A percentile compares a stretch with the other conserved stretches of the same genome.
phyloP scores from a whole-genome alignment of 1,140 invertebrate species.

The Zaprionus nigranus region DNA sequence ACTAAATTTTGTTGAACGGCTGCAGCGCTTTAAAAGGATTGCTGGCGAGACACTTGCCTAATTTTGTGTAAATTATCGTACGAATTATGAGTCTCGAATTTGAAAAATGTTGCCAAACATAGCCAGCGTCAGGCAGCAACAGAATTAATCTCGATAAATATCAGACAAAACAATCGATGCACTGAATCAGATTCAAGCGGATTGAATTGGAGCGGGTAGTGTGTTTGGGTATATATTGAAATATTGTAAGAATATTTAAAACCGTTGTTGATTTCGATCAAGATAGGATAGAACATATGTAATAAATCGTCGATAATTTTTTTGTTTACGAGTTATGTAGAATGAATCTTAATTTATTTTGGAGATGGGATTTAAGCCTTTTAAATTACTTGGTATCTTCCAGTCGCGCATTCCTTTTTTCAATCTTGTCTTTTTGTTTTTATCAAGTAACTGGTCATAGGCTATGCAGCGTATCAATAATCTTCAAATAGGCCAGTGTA shows the following conservation, averaged over 20 bases:
- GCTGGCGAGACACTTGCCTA: constrained; percentile 79
- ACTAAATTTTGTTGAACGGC: constrained; percentile 20
- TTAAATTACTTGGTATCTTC: neutral
- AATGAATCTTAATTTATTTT: neutral
- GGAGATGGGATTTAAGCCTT: neutral
- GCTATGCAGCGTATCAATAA: constrained; percentile 63
- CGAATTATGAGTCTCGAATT: constrained; percentile 80
- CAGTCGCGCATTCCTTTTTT: neutral
- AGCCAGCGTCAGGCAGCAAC: constrained; percentile 51
- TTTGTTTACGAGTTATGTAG: too few relatives aligned
- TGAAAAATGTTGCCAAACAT: constrained; percentile 76
- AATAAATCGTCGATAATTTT: neutral
- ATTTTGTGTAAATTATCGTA: constrained; percentile 82
- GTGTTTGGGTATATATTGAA: neutral
- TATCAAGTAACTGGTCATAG: constrained; percentile 30
- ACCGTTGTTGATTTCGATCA: neutral
- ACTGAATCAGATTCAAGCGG: constrained; percentile 12
- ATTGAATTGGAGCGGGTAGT: neutral
- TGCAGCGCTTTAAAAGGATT: constrained; percentile 67
- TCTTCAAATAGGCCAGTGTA: constrained; percentile 72
- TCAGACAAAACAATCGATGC: constrained; percentile 47
- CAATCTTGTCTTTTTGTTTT: constrained; percentile 27
- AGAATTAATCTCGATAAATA: constrained; percentile 75
- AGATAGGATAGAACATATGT: neutral
- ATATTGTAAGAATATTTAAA: neutral